Base-by-base conservation (phyloP, 2,797 vertebrate genomes). In the Ceyx erithaca region DNA sequence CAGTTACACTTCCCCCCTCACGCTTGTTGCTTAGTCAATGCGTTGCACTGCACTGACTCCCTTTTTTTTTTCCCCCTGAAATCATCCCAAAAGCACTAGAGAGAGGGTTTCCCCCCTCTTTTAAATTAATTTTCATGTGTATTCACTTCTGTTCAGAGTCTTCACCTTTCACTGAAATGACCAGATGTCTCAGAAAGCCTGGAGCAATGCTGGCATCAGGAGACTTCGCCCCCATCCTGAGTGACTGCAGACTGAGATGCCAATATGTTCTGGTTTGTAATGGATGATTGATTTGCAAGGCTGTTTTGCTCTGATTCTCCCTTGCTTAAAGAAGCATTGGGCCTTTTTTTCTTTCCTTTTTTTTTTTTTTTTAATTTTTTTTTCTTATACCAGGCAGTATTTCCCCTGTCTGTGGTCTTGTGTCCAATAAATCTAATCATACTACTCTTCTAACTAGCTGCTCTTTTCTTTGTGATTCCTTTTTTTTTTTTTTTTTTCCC, bases 121-220 rank as follows among this genome's bases (percentile, higher is more conserved):
- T 94, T 89, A 95, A 96, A 93, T 95, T 95, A 92, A 93, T 94
- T 97, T 96, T 64, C 79, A 52, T 82, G 70, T 81, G n/a, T 72
- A 85, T 92, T 85, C 69, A 68, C 71, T 78, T 89, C 51, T 94
- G 82, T 94, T 87, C 59, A 13, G 81, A 91, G 87, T 78, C 85
- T 93, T 87, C 75, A 90, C 91, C 94, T 93, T 91, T 94, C 67
- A 81, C 54, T 46, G 89, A 87, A 95, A 93, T 94, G 93, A 95
- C 91, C 95, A 96, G 94, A 96, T 97, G 96, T 97, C 93, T 97
- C 71, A 51, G 80, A 93, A 88, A 94, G 94, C 94, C 91, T 92
- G 83, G 73, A 94, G 95, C 90, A 88, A 92, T 85, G 73, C 68
- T 94, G 89, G 93, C 92, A 93, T 72, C 68, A 64, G 84, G 92